Percentiles rank a stretch among this genome's conserved stretches.
Conservation (phyloP, 2,888 invertebrate genomes). For the Onthophagus sagittarius region DNA sequence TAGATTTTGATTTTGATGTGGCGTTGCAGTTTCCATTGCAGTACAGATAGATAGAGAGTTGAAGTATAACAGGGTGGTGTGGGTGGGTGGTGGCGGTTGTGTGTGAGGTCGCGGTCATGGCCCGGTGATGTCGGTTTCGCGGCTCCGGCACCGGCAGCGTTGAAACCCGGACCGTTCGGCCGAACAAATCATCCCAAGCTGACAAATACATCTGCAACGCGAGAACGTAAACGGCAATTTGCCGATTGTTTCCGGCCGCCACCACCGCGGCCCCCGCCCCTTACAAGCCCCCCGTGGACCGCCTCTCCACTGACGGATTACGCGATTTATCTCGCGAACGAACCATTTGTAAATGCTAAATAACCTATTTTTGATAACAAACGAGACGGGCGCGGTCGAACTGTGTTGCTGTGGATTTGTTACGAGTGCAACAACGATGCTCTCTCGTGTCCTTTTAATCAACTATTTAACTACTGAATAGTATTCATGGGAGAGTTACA, state of each 20-base stretch:
- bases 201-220: constrained; percentile 40
- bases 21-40: neutral
- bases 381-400: neutral
- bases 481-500: neutral
- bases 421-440: neutral
- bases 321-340: neutral
- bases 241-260: constrained; percentile 37
- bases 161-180: constrained; percentile 18
- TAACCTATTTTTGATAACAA: neutral
- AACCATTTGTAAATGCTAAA: neutral
- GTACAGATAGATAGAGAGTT: neutral
- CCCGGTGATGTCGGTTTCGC: constrained; percentile 28
- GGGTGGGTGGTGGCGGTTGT: constrained; percentile 9
- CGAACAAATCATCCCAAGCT: constrained; percentile 37
- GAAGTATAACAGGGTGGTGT: too few relatives aligned
- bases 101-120: constrained; percentile 35
- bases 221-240: constrained; percentile 31
- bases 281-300: neutral
- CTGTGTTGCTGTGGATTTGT: neutral
- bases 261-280: neutral
- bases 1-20: neutral
- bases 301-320: neutral
- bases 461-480: neutral
- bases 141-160: constrained; percentile 1
- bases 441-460: neutral